Base-by-base conservation (phyloP, 2,113 vertebrate genomes). In the Sceloporus tristichus region DNA sequence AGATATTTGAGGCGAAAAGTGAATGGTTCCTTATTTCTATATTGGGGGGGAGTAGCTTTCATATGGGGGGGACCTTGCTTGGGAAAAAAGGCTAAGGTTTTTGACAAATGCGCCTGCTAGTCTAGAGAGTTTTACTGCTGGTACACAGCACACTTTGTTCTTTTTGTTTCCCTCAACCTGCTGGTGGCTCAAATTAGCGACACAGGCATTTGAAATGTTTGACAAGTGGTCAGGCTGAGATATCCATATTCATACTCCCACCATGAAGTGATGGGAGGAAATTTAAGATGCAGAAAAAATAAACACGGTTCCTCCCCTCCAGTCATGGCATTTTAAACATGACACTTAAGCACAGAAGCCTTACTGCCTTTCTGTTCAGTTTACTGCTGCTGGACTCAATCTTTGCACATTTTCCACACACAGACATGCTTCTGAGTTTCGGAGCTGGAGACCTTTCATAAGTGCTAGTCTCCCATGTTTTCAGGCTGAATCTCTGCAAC, bases 141-240 rank as follows among this genome's bases (percentile, higher is more conserved):
- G 85, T 89, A 91, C 91, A 88, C 86, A 78, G 91, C 87, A 92
- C 73, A 85, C 84, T 91, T 90, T 87, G 91, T 92, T 89, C 87
- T 88, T 93, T 94, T 94, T 93, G 92, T 96, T 94, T 91, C 78
- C 29, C 76, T 85, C 27, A 82, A 89, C 88, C 91, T 86, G 92
- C 87, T 92, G 91, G 79, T 93, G 88, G 89, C 88, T 93, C 91
- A 91, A 94, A 93, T 94, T 90, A 87, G 91, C 74, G 93, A 90
- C 94, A 87, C 0, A 9, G 91, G 75, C 85, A 85, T 95, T 92
- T 91, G 81, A 90, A 82, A 88, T 59, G 88, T 76, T 90, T 91
- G 95, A 95, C 94, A 94, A 94, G 88, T 27, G 82, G 85, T 92
- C 92, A 85, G 88, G 23, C 65, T 5, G 83, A 8, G 80, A 91